Conservation (phyloP, 2,888 invertebrate species). For the Lepeophtheirus nordmannii region DNA sequence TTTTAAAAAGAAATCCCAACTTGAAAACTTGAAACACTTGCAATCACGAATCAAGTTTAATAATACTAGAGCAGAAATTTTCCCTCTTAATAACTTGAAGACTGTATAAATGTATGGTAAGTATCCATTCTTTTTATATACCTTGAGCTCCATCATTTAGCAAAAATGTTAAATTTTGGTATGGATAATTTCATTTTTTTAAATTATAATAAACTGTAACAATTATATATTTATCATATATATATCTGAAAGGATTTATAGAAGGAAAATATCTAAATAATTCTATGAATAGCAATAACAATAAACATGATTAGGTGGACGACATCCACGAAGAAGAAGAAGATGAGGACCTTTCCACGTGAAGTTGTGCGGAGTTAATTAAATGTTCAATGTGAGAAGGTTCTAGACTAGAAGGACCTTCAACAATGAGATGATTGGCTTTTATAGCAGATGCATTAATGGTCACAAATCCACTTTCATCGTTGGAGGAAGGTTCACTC, state of each 20-base stretch:
- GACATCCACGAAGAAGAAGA: neutral
- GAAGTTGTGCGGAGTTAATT: neutral
- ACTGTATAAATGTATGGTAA: too few relatives aligned
- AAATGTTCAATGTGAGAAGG: neutral
- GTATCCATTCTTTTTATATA: too few relatives aligned
- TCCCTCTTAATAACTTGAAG: too few relatives aligned
- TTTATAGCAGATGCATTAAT: neutral
- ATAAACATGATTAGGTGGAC: neutral
- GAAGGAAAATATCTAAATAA: neutral
- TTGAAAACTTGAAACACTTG: too few relatives aligned
- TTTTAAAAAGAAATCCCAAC: too few relatives aligned
- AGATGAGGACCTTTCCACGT: neutral
- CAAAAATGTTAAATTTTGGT: neutral
- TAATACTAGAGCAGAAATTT: too few relatives aligned
- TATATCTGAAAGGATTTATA: neutral
- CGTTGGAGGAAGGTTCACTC: neutral
- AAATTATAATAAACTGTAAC: neutral
- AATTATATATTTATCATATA: constrained; percentile 1
- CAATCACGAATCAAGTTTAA: too few relatives aligned
- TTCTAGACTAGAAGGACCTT: neutral
- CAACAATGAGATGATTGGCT: neutral
- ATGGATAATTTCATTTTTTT: too few relatives aligned
- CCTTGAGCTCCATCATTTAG: neutral
- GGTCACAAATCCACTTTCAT: neutral
- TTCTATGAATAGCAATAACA: too few relatives aligned